Conservation (phyloP, 2,113 vertebrate species). For the Campylorhamphus procurvoides region DNA sequence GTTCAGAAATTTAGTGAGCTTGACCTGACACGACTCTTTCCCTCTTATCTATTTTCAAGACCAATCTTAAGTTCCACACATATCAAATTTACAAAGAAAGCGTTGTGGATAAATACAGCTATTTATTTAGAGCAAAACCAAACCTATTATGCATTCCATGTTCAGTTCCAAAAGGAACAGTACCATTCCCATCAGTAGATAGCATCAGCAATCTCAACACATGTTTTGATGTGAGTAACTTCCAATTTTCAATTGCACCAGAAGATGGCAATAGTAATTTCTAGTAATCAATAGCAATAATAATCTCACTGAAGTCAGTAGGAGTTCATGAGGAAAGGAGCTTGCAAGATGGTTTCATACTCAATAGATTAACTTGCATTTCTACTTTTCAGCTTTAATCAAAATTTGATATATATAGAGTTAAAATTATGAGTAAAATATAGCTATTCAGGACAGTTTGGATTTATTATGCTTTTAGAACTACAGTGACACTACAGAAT, state of each 20-base stretch:
- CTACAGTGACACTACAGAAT: background rate
- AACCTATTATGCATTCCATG: background rate
- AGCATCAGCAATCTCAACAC: background rate
- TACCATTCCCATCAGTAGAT: background rate
- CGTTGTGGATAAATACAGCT: background rate
- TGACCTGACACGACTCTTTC: background rate
- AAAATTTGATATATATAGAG: background rate
- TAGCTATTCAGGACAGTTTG: background rate
- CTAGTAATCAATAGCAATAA: constrained; percentile 59
- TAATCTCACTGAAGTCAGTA: constrained; percentile 6
- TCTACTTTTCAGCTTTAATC: background rate
- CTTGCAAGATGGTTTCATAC: background rate
- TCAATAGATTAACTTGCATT: background rate
- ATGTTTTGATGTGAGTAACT: background rate
- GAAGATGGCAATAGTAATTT: constrained; percentile 68
- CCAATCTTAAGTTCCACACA: background rate
- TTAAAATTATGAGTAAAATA: background rate
- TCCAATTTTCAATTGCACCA: constrained; percentile 58
- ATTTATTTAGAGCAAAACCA: background rate
- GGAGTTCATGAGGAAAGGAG: background rate
- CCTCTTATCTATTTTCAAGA: background rate
- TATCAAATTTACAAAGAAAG: background rate
- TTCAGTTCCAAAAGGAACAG: background rate
- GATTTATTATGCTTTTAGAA: background rate
- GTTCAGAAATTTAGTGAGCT: background rate